phyloP scores from a whole-genome alignment of 2,113 vertebrate genomes.

The Gopherus flavomarginatus region DNA sequence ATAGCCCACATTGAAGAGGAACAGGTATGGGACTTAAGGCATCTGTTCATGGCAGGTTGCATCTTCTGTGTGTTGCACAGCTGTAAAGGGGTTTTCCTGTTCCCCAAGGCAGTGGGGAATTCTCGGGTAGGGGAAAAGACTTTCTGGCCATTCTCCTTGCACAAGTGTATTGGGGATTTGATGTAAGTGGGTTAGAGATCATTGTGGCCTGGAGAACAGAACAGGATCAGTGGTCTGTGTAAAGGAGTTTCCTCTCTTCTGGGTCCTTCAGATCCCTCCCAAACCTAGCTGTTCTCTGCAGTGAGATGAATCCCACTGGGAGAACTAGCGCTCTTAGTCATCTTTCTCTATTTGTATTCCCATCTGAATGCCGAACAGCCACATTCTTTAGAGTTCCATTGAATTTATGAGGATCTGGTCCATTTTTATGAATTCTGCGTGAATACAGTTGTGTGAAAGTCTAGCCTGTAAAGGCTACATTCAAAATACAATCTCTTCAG shows the following conservation, averaged over 20 bases:
- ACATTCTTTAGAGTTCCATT: not conserved
- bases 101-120: not conserved
- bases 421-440: not conserved
- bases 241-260: not conserved
- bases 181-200: accelerated
- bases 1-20: not conserved
- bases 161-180: accelerated
- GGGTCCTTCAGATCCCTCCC: not conserved
- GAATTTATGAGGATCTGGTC: accelerated
- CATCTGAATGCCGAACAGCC: not conserved
- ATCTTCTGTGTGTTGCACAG: not conserved
- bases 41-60: not conserved
- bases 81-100: not conserved
- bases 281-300: not conserved
- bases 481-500: not conserved
- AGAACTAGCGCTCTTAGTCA: not conserved
- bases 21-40: not conserved
- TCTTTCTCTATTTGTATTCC: not conserved
- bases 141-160: not conserved
- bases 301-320: no score
- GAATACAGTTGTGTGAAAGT: not conserved
- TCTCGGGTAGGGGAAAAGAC: not conserved
- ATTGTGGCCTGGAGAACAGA: not conserved
- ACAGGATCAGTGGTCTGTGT: not conserved
- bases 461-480: not conserved